Base-by-base conservation (phyloP, 2,888 invertebrate species). In the Phania funesta region DNA sequence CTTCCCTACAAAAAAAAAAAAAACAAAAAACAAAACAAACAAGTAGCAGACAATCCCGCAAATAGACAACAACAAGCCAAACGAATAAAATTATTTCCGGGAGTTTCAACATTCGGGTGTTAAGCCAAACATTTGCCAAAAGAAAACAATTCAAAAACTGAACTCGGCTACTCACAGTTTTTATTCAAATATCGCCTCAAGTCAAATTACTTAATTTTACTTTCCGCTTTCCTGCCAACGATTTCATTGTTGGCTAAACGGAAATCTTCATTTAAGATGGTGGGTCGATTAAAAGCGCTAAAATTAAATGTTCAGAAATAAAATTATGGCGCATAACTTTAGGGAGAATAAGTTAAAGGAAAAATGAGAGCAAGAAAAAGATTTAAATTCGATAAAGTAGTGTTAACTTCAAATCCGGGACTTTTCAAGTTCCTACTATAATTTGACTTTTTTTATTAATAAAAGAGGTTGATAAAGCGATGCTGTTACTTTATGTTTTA, bases 271-370 rank as follows among this genome's bases (percentile, higher is more conserved):
- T 4, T 11, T 6, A 11, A 64, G 32, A 64, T 48, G 32, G 11
- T 22, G 9, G 18, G n/a, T n/a, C 9, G 22, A 64, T 48, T 48
- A 64, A 64, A 22, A 48, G 35, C 64, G 64, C 22, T 24, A 26
- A 32, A 64, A 48, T n/a, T 64, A 32, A 48, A 48, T 35, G 22
- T 64, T 32, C 35, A 22, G n/a, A 48, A 2, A 48, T n/a, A 64
- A 32, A 32, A 48, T 35, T 50, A 64, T 50, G 48, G n/a, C 18
- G 64, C 48, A 64, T 22, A 48, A 35, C 48, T 64, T 35, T 2
- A 26, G 22, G 11, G n/a, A 9, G n/a, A n/a, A n/a, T n/a, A n/a
- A n/a, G n/a, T n/a, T n/a, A n/a, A n/a, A n/a, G n/a, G 32, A 32
- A 35, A 22, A n/a, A 22, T 9, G 22, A 22, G 32, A 41, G 13